Base-by-base conservation (phyloP, 1,140 invertebrate genomes). In the Lasioglossum baleicum region DNA sequence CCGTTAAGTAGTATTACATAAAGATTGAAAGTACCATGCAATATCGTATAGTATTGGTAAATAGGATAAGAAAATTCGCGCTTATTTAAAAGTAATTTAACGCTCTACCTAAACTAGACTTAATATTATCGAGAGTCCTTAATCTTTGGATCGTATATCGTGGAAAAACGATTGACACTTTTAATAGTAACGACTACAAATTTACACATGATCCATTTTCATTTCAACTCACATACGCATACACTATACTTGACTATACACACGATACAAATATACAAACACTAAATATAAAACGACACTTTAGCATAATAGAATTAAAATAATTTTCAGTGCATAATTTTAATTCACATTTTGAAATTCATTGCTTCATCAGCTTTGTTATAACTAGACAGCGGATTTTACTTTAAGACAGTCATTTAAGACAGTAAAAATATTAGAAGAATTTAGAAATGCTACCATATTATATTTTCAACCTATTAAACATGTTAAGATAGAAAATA, bases 101-200 rank as follows among this genome's bases (percentile, higher is more conserved):
- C 70, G 7, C 10, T 4, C 5, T n/a, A n/a, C 17, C 7, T 48
- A 60, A 58, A 22, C n/a, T 72, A 71, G 20, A 7, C 77, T 56
- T 66, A 63, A 79, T 63, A 60, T 17, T 65, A 61, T 63, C 56
- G 42, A 69, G 48, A 40, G 51, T 73, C 13, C 42, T 79, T 81
- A 81, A 53, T 88, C 88, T 90, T 90, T 89, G 89, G 89, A 90
- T 68, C n/a, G 26, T 90, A 89, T 88, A 85, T 87, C 84, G 7
- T 64, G 11, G 10, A 48, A 48, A 63, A 48, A 63, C 42, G n/a
- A 56, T 58, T 20, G 40, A 71, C 11, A 67, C 15, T 22, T 7
- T 83, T 75, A 44, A 31, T 56, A 58, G 60, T 67, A 65, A 0
- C n/a, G 63, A 69, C 0, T 13, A 78, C 17, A 68, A 51, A 67